These are phyloP conservation scores for Kuschelorhynchus macadamiae DNA, from an alignment of 2,888 invertebrate genomes.

Conservation along the genomic window DNA sequence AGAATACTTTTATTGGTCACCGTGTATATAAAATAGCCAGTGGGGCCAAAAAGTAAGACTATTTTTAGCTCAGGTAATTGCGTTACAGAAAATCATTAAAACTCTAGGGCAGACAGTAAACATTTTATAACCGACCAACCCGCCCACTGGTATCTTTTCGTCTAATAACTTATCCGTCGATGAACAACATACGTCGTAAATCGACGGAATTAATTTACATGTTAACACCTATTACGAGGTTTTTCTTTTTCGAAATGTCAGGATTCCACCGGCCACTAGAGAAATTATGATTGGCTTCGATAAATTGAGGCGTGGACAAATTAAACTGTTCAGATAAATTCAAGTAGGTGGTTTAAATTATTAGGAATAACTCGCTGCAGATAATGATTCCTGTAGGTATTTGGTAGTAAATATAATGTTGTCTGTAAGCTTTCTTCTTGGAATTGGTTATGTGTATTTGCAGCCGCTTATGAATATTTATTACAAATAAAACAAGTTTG, in stretches of 20 bases:
- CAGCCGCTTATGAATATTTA: no score
- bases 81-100: no score
- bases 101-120: not conserved
- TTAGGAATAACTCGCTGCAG: slow-evolving; percentile 22
- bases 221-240: slow-evolving; percentile 35
- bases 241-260: slow-evolving; percentile 9
- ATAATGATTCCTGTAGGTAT: not conserved
- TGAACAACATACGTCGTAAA: slow-evolving; percentile 35
- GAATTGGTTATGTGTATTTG: no score
- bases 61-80: no score
- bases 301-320: slow-evolving; percentile 39
- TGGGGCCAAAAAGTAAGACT: no score
- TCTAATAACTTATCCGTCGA: slow-evolving; percentile 12
- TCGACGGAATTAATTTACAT: slow-evolving; percentile 41
- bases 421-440: no score
- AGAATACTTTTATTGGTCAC: not conserved
- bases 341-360: slow-evolving; percentile 27
- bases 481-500: no score
- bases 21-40: no score
- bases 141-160: not conserved
- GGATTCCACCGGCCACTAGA: slow-evolving; percentile 27
- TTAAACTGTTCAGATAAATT: slow-evolving; percentile 34
- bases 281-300: slow-evolving; percentile 36
- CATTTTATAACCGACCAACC: slow-evolving; percentile 3
- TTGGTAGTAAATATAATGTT: not conserved